phyloP scores from a whole-genome alignment of 2,113 vertebrate species.

The Oreotrochilus melanogaster region DNA sequence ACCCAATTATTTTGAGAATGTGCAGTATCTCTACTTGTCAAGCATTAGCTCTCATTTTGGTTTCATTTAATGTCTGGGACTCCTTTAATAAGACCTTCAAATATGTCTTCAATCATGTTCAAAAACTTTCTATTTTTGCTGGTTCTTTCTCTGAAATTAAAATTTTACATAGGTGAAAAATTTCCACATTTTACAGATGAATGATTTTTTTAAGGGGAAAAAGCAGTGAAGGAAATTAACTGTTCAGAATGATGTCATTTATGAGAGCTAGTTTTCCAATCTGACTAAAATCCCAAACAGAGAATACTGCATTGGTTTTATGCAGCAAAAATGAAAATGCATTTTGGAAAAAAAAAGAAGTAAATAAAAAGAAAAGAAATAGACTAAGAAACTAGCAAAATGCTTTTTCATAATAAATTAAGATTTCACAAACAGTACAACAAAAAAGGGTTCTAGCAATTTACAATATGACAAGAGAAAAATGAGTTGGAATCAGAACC shows the following conservation, averaged over 20 bases:
- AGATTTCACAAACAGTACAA: background rate
- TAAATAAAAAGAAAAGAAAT: background rate
- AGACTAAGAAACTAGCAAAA: background rate
- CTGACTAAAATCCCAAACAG: background rate
- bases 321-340: background rate
- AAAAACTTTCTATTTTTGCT: constrained; percentile 57
- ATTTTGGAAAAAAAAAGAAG: rapidly evolving
- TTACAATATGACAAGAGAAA: background rate
- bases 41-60: constrained; percentile 35
- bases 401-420: background rate
- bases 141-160: constrained; percentile 14
- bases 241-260: background rate
- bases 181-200: constrained; percentile 12
- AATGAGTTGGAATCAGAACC: background rate
- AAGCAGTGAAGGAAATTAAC: background rate
- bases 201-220: background rate
- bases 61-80: constrained; percentile 50
- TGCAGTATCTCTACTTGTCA: constrained; percentile 15
- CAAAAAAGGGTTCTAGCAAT: background rate
- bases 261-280: background rate
- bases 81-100: constrained; percentile 52
- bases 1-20: constrained; percentile 44
- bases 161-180: constrained; percentile 44
- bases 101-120: constrained; percentile 46
- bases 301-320: background rate